Evolutionary conservation across 2,888 invertebrate genomes (phyloP), one percentile per base, ranked within the genome.

Genomic region (Eupelmus urozonus): DNA sequence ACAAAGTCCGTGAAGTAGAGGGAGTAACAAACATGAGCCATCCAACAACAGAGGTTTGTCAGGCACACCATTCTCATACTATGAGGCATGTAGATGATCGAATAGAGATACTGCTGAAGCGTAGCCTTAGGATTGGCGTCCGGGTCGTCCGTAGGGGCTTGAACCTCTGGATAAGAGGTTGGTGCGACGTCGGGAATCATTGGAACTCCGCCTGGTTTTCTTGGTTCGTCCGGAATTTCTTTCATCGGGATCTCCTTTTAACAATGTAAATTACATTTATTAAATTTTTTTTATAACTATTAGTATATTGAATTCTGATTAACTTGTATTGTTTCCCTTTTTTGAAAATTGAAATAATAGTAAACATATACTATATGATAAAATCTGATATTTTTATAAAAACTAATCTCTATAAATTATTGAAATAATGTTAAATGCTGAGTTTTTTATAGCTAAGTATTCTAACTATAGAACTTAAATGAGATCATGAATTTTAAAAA

Each of bases 31-130:
- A 98, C 97, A 84, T 98, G 96, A 0, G 98, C 97, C 97, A 98
- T 98, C 98, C 98, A 98, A 87, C 97, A 98, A 90, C 98, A 98
- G 45, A 98, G 92, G 91, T 98, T 98, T 16, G 98, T 98, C 80
- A 97, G 88, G 86, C 98, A 98, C 13, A 98, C 93, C 86, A 97
- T 93, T 42, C 95, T 92, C 82, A 98, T 91, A 0, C 97, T 97
- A 84, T 91, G 91, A 0, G 98, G 98, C 96, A 98, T 97, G 88
- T 94, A 92, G n/a, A 98, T 90, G 76, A 98, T 98, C 4, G 98
- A 97, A 83, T 93, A 92, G 42, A 98, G 92, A 90, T 98, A 98
- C 85, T 96, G 87, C 23, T 65, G 80, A 0, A 89, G 70, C 0
- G 88, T 85, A 1, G 85, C 86, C 59, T 85, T 87, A 0, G 88